These are phyloP conservation scores for Gopherus flavomarginatus DNA, from an alignment of 2,113 vertebrate species.

Conservation along the genomic window DNA sequence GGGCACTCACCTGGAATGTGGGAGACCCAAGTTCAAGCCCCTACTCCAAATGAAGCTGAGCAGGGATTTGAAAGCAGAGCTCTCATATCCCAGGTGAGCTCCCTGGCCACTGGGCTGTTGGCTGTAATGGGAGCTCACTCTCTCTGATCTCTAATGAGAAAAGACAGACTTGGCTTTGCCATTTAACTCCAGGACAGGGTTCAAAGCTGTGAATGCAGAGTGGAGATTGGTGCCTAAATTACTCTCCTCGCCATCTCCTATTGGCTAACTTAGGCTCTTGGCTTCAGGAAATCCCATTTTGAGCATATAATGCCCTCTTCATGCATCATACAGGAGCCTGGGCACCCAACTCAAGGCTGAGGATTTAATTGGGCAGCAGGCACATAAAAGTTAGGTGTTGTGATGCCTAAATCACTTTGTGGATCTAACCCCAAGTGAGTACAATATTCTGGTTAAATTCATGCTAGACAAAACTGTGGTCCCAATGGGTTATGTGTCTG, in stretches of 20 bases:
- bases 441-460: not conserved
- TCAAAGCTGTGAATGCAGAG: not conserved
- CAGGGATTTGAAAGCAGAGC: not conserved
- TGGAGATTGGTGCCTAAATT: not conserved
- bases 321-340: not conserved
- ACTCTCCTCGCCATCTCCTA: not conserved
- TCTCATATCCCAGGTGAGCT: not conserved
- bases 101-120: not conserved
- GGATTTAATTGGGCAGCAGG: not conserved
- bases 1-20: not conserved
- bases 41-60: not conserved
- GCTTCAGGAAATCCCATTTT: not conserved
- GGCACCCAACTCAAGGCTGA: not conserved
- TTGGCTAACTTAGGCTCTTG: not conserved
- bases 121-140: not conserved
- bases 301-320: not conserved
- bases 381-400: not conserved
- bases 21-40: not conserved
- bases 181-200: not conserved
- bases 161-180: not conserved
- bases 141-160: not conserved
- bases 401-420: not conserved
- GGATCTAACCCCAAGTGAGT: not conserved
- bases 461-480: slow-evolving; percentile 23
- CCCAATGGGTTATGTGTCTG: slow-evolving; percentile 4